These are phyloP conservation scores for Lateolabrax maculatus DNA, from an alignment of 2,797 vertebrate genomes.

Conservation along the genomic window DNA sequence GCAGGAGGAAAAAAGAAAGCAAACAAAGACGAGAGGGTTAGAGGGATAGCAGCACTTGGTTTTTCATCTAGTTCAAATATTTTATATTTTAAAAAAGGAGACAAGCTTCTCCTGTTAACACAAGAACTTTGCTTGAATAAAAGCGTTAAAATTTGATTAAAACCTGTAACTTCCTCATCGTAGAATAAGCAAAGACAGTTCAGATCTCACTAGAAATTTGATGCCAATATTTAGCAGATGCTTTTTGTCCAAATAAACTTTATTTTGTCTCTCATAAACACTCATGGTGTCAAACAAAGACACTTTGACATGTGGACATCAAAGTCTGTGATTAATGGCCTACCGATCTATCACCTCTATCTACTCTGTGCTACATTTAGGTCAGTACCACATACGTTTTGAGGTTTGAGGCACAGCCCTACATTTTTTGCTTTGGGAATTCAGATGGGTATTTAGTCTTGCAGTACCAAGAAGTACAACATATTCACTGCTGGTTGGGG, in stretches of 20 bases:
- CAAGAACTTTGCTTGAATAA: background rate
- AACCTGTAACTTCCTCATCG: background rate
- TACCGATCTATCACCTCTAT: background rate
- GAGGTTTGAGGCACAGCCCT: background rate
- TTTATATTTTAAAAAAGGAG: no score
- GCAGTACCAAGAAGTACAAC: background rate
- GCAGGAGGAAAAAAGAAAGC: constrained; percentile 33
- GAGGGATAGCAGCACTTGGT: background rate
- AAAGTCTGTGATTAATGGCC: background rate
- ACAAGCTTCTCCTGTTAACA: background rate
- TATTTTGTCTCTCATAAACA: background rate
- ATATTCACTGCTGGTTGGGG: background rate
- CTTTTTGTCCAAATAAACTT: background rate
- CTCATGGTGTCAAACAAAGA: no score
- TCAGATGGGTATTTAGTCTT: background rate
- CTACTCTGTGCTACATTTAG: background rate
- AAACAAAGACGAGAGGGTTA: background rate
- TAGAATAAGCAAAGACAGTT: background rate
- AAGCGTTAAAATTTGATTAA: background rate
- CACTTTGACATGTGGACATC: no score
- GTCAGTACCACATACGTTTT: background rate
- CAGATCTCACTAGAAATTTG: background rate
- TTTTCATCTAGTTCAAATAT: no score
- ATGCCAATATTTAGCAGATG: background rate
- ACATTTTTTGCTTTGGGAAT: background rate